A percentile compares a stretch with the other conserved stretches of the same genome.
phyloP scores from a whole-genome alignment of 2,888 invertebrate species.

The Altica lythri region DNA sequence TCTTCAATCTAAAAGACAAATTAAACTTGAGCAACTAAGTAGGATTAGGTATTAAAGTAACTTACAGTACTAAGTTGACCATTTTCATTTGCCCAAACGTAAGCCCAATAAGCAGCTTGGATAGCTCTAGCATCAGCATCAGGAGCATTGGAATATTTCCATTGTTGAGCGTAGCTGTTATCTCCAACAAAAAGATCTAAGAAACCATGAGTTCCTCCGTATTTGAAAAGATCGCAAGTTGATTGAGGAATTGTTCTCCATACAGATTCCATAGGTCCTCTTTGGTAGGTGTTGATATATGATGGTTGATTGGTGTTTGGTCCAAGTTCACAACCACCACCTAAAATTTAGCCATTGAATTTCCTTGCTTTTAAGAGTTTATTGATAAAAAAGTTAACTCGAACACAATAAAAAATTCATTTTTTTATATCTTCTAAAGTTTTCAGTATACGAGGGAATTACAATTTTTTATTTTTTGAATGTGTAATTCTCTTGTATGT shows the following conservation, averaged over 20 bases:
- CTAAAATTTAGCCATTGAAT: too few relatives aligned
- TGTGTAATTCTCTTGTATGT: too few relatives aligned
- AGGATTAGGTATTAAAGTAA: background rate
- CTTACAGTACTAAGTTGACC: constrained; percentile 25
- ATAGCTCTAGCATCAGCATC: constrained; percentile 42
- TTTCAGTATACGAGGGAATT: too few relatives aligned
- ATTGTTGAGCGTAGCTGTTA: constrained; percentile 31
- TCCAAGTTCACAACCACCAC: constrained; percentile 33
- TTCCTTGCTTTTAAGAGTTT: too few relatives aligned
- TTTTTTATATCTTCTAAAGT: too few relatives aligned
- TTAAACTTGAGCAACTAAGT: too few relatives aligned
- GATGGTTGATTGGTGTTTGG: constrained; percentile 36
- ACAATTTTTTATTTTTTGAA: too few relatives aligned
- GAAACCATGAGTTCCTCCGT: constrained; percentile 38
- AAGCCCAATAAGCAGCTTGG: constrained; percentile 41
- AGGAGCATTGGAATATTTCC: constrained; percentile 41
- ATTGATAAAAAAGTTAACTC: too few relatives aligned
- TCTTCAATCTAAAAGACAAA: constrained; percentile 19
- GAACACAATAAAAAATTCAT: too few relatives aligned
- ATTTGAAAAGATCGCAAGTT: constrained; percentile 40
- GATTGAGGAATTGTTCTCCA: constrained; percentile 39
- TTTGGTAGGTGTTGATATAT: constrained; percentile 39
- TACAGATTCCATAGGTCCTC: constrained; percentile 35
- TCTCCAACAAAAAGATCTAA: constrained; percentile 33
- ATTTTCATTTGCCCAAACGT: constrained; percentile 34